These are phyloP conservation scores for Poeciliopsis occidentalis DNA, from an alignment of 2,113 vertebrate species.

Conservation along the genomic window DNA sequence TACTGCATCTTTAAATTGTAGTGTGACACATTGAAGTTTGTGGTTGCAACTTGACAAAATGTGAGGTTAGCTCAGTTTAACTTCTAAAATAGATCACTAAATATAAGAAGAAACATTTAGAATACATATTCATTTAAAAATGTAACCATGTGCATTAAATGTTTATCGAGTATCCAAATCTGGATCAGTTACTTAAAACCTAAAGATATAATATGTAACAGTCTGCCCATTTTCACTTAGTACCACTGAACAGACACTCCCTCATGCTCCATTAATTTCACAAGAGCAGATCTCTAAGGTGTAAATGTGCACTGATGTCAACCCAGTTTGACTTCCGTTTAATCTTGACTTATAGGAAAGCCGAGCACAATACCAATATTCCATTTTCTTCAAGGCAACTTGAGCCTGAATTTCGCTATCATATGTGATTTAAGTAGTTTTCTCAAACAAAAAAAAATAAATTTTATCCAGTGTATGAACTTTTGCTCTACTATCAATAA, in stretches of 20 bases:
- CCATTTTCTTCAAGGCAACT: background rate
- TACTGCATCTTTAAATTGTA: no score
- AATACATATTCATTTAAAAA: no score
- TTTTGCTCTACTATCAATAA: background rate
- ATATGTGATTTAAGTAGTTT: background rate
- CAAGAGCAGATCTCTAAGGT: background rate
- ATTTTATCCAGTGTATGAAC: background rate
- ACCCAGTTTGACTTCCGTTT: constrained; percentile 5
- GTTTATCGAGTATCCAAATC: no score
- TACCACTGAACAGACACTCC: background rate
- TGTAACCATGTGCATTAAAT: no score
- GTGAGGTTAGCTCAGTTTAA: no score
- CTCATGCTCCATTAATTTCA: constrained; percentile 6
- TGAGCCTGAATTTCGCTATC: background rate
- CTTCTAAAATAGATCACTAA: no score
- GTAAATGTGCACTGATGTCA: constrained; percentile 9
- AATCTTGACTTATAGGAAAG: background rate
- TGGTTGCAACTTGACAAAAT: no score
- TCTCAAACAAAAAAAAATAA: constrained; percentile 3
- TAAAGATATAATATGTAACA: no score
- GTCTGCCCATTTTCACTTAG: no score
- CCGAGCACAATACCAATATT: background rate
- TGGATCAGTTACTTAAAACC: no score
- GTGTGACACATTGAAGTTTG: no score
- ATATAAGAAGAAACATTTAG: no score